Evolutionary conservation across 1,140 invertebrate genomes (phyloP), one percentile per base, ranked within the genome.

Genomic region (Ostrea denselamellosa): DNA sequence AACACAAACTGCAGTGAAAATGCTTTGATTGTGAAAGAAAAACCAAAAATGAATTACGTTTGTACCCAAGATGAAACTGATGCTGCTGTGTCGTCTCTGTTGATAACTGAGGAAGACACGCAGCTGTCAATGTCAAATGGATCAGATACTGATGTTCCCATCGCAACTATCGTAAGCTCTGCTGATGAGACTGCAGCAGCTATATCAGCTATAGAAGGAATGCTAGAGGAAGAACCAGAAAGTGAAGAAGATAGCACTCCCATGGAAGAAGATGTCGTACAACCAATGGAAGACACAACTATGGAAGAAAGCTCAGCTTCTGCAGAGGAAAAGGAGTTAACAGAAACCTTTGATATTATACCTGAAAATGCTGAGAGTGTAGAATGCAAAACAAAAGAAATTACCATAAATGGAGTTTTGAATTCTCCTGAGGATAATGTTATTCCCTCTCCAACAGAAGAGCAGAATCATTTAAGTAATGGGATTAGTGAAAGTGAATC

Each of bases 391-490:
- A 56, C 8, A 34, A 14, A 56, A 58, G 28, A 62, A 17, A 62
- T 85, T 8, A 85, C 58, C 34, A 19, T 87, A 17, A 87, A 87
- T 87, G 86, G 86, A 54, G 58, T 83, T 19, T 34, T 82, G 28
- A 44, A 83, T 62, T 89, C 86, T 54, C 88, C 86, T 0, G 88
- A 86, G 51, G 87, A 86, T 12, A 56, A 17, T 83, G 86, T 89
- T 51, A 89, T 89, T 83, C 88, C 88, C 0, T 89, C 88, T 65
- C 88, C 88, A 54, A 89, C 86, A 28, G 34, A 58, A 19, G 86
- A 87, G 28, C 28, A 62, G 62, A 77, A 88, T 65, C 28, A 56
- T 54, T 58, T 77, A 25, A 62, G 54, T 34, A 77, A 71, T 53
- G 85, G 77, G 22, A 54, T 77, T 52, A 81, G 85, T 81, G 68